phyloP scores from a whole-genome alignment of 2,797 vertebrate species.

The Setipinna tenuifilis region DNA sequence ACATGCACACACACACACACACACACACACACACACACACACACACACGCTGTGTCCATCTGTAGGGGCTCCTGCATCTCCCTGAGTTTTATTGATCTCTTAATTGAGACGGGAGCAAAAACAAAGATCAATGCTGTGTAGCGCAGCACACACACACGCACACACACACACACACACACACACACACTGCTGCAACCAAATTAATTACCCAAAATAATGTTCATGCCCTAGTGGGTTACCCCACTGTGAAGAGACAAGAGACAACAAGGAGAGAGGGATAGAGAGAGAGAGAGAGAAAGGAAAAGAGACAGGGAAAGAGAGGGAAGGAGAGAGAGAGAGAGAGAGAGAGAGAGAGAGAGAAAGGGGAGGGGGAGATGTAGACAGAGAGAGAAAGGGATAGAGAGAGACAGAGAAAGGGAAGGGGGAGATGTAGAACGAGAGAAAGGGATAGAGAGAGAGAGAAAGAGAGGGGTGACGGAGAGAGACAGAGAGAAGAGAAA shows the following conservation, averaged over 20 bases:
- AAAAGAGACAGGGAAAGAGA: too few species aligned
- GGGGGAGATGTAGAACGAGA: neutral
- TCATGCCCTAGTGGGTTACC: constrained; percentile 42
- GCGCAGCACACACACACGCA: constrained; percentile 48
- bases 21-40: neutral
- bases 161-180: neutral
- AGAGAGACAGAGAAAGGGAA: neutral
- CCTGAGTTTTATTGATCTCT: constrained; percentile 66
- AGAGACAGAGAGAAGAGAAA: too few species aligned
- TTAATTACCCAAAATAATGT: constrained; percentile 68
- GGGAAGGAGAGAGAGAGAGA: too few species aligned
- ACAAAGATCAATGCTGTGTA: constrained; percentile 69
- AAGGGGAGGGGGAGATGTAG: too few species aligned
- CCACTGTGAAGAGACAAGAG: constrained; percentile 32
- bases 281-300: neutral
- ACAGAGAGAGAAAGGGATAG: neutral
- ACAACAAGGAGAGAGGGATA: neutral
- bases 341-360: too few species aligned
- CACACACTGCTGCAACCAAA: constrained; percentile 59
- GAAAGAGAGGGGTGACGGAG: constrained; percentile 38
- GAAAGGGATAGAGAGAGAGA: neutral
- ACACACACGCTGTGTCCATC: neutral
- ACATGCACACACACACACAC: neutral
- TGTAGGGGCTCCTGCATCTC: neutral
- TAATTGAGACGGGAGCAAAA: constrained; percentile 72